Evolutionary conservation across 2,113 vertebrate species (phyloP).

Genomic region (Nanorana parkeri): DNA sequence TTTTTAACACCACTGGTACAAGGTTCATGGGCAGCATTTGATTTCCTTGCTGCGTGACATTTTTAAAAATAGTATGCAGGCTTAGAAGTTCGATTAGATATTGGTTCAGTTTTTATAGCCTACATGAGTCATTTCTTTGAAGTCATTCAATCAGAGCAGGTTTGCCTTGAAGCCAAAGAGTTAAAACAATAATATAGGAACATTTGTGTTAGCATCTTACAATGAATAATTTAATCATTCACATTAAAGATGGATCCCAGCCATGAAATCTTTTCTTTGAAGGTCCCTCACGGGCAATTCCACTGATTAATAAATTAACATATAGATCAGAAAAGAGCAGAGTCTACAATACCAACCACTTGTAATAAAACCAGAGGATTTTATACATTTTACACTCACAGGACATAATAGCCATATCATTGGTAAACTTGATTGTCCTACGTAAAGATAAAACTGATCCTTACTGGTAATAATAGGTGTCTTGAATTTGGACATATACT

Average conservation of each 20-base stretch:
- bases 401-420: constrained; percentile 4
- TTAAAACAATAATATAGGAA: constrained; percentile 11
- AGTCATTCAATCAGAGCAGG: background rate
- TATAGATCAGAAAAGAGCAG: constrained; percentile 54
- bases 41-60: no score
- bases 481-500: no score
- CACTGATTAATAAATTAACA: constrained; percentile 56
- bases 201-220: constrained; percentile 33
- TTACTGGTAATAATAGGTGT: no score
- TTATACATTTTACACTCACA: constrained; percentile 18
- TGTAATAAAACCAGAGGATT: constrained; percentile 10
- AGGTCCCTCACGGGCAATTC: constrained; percentile 38
- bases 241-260: constrained; percentile 54
- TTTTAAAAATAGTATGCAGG: no score
- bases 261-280: constrained; percentile 52
- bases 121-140: background rate
- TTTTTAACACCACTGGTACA: no score
- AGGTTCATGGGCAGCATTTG: no score
- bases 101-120: no score
- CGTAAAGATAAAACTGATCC: background rate
- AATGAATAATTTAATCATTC: constrained; percentile 52
- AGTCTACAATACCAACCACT: constrained; percentile 40
- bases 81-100: no score
- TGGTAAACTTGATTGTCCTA: background rate
- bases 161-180: background rate